phyloP scores from a whole-genome alignment of 2,113 vertebrate genomes.

The Tachuris rubrigastra region DNA sequence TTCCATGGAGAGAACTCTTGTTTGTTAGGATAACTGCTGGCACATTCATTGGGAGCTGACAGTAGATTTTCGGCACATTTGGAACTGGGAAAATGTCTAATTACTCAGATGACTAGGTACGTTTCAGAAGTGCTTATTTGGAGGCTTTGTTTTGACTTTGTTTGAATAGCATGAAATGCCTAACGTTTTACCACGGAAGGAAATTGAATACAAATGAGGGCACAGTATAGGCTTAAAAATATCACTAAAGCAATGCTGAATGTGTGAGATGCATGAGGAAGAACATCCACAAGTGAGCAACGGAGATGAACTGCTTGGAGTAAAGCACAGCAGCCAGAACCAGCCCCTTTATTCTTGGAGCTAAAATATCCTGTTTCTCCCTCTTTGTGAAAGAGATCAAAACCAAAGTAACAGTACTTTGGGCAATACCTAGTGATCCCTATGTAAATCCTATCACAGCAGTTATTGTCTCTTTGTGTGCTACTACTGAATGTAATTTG shows the following conservation, averaged over 20 bases:
- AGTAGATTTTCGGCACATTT: neutral
- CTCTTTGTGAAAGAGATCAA: neutral
- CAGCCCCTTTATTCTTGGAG: neutral
- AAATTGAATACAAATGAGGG: neutral
- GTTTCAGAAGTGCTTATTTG: neutral
- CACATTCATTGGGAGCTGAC: neutral
- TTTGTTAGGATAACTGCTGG: neutral
- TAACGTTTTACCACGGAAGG: neutral
- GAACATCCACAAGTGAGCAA: neutral
- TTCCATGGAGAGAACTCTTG: neutral
- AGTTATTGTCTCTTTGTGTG: neutral
- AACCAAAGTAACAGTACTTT: neutral
- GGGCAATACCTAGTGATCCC: neutral
- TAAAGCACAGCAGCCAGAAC: neutral
- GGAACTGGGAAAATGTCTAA: conserved; percentile 26
- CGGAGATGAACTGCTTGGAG: neutral
- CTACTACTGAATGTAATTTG: neutral
- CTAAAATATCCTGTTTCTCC: neutral
- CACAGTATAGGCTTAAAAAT: neutral
- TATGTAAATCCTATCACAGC: neutral
- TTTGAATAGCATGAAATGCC: neutral
- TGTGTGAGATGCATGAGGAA: neutral
- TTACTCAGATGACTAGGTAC: conserved; percentile 50
- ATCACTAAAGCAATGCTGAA: neutral
- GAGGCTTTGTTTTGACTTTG: conserved; percentile 40